Percentiles rank a stretch among this genome's conserved stretches.
phyloP scores from a whole-genome alignment of 2,888 invertebrate species.

The Lymantria dispar region DNA sequence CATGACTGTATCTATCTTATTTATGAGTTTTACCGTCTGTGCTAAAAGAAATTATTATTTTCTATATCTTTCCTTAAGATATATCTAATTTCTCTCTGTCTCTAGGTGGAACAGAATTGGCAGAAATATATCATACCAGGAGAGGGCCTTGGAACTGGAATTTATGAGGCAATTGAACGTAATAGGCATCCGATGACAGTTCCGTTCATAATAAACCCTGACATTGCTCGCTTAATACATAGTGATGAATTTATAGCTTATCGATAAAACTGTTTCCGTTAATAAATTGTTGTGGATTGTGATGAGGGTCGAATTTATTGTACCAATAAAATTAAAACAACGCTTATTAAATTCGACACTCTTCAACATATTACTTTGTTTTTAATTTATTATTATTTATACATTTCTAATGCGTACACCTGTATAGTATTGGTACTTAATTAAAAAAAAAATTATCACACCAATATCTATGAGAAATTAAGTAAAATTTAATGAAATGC shows the following conservation, averaged over 20 bases:
- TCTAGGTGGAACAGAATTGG: conserved; percentile 15
- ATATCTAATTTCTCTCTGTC: conserved; percentile 1
- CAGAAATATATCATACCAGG: conserved; percentile 28
- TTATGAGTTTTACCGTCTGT: too few species aligned
- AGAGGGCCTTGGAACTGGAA: conserved; percentile 39
- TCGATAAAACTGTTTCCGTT: conserved; percentile 23
- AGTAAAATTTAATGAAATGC: too few species aligned
- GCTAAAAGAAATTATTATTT: too few species aligned
- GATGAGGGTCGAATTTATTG: conserved; percentile 7
- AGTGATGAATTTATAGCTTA: conserved; percentile 28
- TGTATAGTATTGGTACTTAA: too few species aligned
- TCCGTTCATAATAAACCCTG: conserved; percentile 51
- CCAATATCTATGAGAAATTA: too few species aligned
- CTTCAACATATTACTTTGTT: neutral
- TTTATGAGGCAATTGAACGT: conserved; percentile 48
- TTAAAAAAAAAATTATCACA: too few species aligned
- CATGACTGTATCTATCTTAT: too few species aligned
- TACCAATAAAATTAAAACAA: neutral
- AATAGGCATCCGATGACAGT: conserved; percentile 55
- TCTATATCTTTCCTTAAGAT: too few species aligned
- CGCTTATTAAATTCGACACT: neutral
- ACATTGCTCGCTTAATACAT: conserved; percentile 37
- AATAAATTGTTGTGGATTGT: conserved; percentile 16
- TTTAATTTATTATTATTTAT: neutral
- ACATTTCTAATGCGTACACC: neutral